Percentiles rank a stretch among this genome's conserved stretches.
Conservation (phyloP, 1,140 invertebrate genomes). For the Drosophila nasuta region DNA sequence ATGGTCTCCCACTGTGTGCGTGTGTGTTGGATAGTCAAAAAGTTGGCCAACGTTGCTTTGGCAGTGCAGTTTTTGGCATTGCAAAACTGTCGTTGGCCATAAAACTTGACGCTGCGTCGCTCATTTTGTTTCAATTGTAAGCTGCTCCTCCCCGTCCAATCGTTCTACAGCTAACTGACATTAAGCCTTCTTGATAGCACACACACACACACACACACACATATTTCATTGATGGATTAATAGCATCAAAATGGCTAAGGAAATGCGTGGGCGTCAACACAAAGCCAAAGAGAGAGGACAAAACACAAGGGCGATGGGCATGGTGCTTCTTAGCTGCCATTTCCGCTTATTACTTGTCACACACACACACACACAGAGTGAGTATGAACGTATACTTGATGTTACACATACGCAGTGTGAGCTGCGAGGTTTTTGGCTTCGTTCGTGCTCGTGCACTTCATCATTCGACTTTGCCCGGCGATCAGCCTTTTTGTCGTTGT, state of each 20-base stretch:
- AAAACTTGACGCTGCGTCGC: slow-evolving; percentile 29
- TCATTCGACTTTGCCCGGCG: slow-evolving; percentile 41
- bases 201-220: slow-evolving; percentile 29
- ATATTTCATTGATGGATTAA: slow-evolving; percentile 61
- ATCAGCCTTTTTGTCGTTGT: slow-evolving; percentile 65
- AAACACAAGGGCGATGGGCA: slow-evolving; percentile 27
- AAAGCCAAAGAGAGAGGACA: slow-evolving; percentile 7
- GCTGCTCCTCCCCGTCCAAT: neutral
- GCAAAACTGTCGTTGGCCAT: slow-evolving; percentile 24
- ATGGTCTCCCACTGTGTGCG: neutral
- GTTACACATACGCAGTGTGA: neutral
- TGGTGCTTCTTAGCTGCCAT: slow-evolving; percentile 49
- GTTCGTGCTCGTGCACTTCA: slow-evolving; percentile 58
- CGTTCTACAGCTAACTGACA: slow-evolving; percentile 23
- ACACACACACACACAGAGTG: slow-evolving; percentile 34
- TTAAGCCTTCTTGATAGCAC: slow-evolving; percentile 46
- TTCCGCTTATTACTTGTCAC: slow-evolving; percentile 54
- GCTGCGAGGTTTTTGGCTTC: slow-evolving; percentile 6
- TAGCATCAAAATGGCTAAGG: slow-evolving; percentile 50
- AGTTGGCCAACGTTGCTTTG: slow-evolving; percentile 17
- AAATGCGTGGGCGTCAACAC: slow-evolving; percentile 49
- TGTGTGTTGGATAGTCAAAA: neutral
- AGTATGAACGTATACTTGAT: neutral
- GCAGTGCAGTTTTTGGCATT: slow-evolving; percentile 34
- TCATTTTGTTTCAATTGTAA: slow-evolving; percentile 42